phyloP scores from a whole-genome alignment of 1,140 invertebrate species.

The Drosophila kohkoa region DNA sequence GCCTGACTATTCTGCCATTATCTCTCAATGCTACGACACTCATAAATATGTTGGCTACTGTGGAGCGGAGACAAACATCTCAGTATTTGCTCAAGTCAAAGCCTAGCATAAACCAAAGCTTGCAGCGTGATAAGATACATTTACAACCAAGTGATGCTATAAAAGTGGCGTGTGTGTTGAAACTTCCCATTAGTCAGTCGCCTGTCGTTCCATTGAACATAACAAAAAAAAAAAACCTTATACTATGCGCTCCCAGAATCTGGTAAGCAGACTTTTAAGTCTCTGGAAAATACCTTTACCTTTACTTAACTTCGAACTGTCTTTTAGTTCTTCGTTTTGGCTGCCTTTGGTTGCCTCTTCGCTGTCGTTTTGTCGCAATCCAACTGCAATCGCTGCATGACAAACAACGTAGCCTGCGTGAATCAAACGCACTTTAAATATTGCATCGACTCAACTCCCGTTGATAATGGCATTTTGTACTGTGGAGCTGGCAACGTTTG shows the following conservation, averaged over 20 bases:
- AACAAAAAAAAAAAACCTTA: background rate
- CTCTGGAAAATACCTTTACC: background rate
- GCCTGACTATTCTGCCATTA: constrained; percentile 23
- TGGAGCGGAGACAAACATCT: constrained; percentile 20
- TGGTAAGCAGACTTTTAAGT: constrained; percentile 53
- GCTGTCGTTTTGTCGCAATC: background rate
- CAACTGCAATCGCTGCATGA: constrained; percentile 48
- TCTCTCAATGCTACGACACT: constrained; percentile 62
- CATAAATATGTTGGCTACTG: constrained; percentile 51
- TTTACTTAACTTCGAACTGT: background rate
- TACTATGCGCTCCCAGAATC: constrained; percentile 53
- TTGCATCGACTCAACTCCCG: constrained; percentile 27
- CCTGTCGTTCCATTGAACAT: constrained; percentile 6
- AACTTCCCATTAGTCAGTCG: constrained; percentile 45
- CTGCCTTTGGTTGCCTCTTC: constrained; percentile 9
- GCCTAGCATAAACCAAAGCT: constrained; percentile 39
- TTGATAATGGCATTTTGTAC: constrained; percentile 2
- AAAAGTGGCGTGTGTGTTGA: constrained; percentile 43
- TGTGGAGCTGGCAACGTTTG: constrained; percentile 58
- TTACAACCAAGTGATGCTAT: constrained; percentile 31
- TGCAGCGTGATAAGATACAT: constrained; percentile 24
- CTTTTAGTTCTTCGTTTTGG: constrained; percentile 38
- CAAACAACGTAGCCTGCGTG: constrained; percentile 46
- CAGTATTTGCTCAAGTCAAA: constrained; percentile 16
- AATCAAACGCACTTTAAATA: constrained; percentile 58